Evolutionary conservation across 1,140 invertebrate genomes (phyloP), one percentile per base, ranked within the genome.

Genomic region (Amyelois transitella): DNA sequence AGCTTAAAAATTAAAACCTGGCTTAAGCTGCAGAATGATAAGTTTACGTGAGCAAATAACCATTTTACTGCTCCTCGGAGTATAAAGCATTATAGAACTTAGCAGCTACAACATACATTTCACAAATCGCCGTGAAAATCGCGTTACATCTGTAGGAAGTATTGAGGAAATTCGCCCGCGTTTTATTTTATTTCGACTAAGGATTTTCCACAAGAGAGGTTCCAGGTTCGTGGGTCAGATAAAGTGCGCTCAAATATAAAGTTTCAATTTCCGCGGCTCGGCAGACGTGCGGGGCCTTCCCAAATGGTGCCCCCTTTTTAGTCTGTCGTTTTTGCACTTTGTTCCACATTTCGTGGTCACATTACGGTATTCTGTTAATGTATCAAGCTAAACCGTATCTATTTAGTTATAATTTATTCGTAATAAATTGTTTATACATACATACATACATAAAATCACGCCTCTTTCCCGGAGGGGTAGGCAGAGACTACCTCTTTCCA

Each of bases 191-290:
- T 77, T 80, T 75, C 59, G 58, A 66, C 56, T 66, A 67, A 71
- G 64, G 71, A 72, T 77, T 79, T 81, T 76, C 69, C 64, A 62
- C 60, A 60, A 59, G 67, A 75, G 58, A 66, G 65, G 63, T 61
- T 64, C 64, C 63, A 74, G 69, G 72, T 77, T 74, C 67, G 57
- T 69, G 22, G 73, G 76, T 79, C 72, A 77, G 73, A 81, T 80
- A 77, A 75, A 81, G 70, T 78, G 69, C 69, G 73, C 75, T 82
- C 69, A 80, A 83, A 86, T 83, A 83, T 83, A 86, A 83, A 86
- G 78, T 86, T 86, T 83, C 80, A 81, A 83, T 86, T 86, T 76
- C 67, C 61, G 53, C 59, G 55, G 65, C 61, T 57, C 60, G 60
- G 32, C 52, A 66, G 60, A 76, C 76, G 78, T 83, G 78, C 71